Percentiles rank a stretch among this genome's conserved stretches.
Conservation (phyloP, 1,140 invertebrate genomes). For the Ceratina japonica region DNA sequence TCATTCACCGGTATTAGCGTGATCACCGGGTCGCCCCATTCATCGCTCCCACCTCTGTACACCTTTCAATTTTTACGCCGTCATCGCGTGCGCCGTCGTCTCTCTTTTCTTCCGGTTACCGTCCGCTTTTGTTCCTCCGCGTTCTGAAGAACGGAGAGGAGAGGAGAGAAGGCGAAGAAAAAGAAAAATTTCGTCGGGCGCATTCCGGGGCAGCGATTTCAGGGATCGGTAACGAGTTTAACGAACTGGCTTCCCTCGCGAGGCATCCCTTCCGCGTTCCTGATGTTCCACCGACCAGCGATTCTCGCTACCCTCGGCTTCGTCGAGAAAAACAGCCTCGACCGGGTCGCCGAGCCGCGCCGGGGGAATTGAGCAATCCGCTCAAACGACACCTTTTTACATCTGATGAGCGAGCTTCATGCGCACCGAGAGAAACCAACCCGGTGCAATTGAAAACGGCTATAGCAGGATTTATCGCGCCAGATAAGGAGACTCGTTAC, state of each 20-base stretch:
- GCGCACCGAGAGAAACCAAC: not conserved
- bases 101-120: conserved; percentile 11
- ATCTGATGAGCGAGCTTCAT: conserved; percentile 22
- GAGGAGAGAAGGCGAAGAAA: not conserved
- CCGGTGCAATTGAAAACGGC: not conserved
- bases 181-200: conserved; percentile 18
- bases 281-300: conserved; percentile 1
- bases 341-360: not conserved
- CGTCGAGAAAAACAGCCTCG: conserved; percentile 17
- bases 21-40: conserved; percentile 22
- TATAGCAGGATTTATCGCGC: not conserved
- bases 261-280: conserved; percentile 55
- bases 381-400: conserved; percentile 40
- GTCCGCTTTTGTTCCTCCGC: not conserved
- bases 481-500: not conserved
- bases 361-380: conserved; percentile 50
- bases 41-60: not conserved
- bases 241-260: conserved; percentile 53
- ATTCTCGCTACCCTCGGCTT: conserved; percentile 20
- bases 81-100: not conserved
- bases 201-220: conserved; percentile 42
- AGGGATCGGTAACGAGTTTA: conserved; percentile 62
- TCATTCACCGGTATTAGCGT: conserved; percentile 36
- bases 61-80: conserved; percentile 4
- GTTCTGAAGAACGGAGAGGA: too few species aligned